Evolutionary conservation across 2,113 vertebrate genomes (phyloP).

Genomic region (Seriola quinqueradiata): DNA sequence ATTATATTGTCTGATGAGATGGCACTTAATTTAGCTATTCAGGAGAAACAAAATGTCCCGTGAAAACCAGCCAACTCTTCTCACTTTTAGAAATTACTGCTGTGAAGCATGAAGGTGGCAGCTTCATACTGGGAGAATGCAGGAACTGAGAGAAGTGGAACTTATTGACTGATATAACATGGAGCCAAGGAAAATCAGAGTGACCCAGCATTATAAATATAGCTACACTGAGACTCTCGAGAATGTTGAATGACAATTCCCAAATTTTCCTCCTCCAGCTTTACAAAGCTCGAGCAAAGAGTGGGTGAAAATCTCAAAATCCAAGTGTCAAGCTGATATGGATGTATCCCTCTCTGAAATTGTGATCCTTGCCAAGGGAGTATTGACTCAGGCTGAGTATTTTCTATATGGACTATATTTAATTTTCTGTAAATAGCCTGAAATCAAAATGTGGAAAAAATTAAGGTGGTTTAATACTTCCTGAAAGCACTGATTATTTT

Average conservation of each 20-base stretch:
- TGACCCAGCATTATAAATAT: constrained; percentile 21
- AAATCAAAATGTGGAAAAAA: not conserved
- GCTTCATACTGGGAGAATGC: constrained; percentile 2
- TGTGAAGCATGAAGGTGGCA: constrained; percentile 2
- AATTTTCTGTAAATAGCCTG: not conserved
- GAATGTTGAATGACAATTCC: constrained; percentile 24
- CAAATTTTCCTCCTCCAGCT: constrained; percentile 29
- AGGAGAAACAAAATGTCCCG: not conserved
- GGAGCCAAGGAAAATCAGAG: constrained; percentile 1
- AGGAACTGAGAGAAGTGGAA: not conserved
- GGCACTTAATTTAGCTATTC: not conserved
- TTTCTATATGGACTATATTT: constrained; percentile 14
- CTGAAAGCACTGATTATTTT: not conserved
- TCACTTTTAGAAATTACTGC: constrained; percentile 23
- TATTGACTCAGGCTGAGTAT: constrained; percentile 20
- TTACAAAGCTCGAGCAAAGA: constrained; percentile 40
- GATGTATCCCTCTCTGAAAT: constrained; percentile 30
- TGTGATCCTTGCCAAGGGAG: constrained; percentile 15
- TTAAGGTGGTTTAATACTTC: not conserved
- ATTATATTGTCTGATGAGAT: not conserved
- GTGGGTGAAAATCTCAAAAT: constrained; percentile 45
- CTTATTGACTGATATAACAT: constrained; percentile 15
- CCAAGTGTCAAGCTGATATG: constrained; percentile 37
- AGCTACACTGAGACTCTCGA: constrained; percentile 7
- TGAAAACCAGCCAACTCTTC: not conserved